Evolutionary conservation across 2,113 vertebrate species (phyloP).

Genomic region (Oostethus manadensis): DNA sequence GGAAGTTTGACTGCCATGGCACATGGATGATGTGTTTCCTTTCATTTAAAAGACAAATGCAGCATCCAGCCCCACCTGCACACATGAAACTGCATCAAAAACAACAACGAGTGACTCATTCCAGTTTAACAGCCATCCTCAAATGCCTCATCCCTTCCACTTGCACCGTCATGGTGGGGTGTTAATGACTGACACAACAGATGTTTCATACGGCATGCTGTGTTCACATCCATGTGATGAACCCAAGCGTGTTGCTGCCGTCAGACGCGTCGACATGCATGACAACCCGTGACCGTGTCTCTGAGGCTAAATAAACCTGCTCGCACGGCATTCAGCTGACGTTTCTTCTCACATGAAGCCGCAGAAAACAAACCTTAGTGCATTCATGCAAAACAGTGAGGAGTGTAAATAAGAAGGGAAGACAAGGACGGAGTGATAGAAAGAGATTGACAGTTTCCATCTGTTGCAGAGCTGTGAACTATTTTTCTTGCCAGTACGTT

Average conservation of each 20-base stretch:
- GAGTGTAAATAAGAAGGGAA: slow-evolving; percentile 27
- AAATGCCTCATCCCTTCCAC: slow-evolving; percentile 48
- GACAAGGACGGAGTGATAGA: slow-evolving; percentile 31
- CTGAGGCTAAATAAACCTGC: slow-evolving; percentile 21
- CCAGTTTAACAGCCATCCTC: slow-evolving; percentile 41
- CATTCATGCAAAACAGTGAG: slow-evolving; percentile 32
- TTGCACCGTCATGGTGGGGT: slow-evolving; percentile 40
- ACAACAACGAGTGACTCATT: slow-evolving; percentile 46
- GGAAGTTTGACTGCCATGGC: too few species aligned
- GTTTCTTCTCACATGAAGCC: slow-evolving; percentile 1
- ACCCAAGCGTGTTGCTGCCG: slow-evolving; percentile 41
- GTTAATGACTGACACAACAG: slow-evolving; percentile 62
- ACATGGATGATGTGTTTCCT: background rate
- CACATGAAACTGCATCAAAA: slow-evolving; percentile 27
- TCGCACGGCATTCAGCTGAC: slow-evolving; percentile 17
- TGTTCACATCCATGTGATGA: slow-evolving; percentile 39
- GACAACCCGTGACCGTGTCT: slow-evolving; percentile 48
- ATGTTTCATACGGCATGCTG: slow-evolving; percentile 46
- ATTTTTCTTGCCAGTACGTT: slow-evolving; percentile 29
- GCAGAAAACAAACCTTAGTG: background rate
- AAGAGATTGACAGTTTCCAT: slow-evolving; percentile 45
- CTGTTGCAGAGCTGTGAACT: slow-evolving; percentile 39
- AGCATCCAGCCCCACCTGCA: slow-evolving; percentile 21
- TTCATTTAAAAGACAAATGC: slow-evolving; percentile 4
- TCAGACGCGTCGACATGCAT: slow-evolving; percentile 37